Percentiles rank a stretch among this genome's conserved stretches.
Evolutionary conservation across 1,140 invertebrate genomes (phyloP).

Genomic region (Eumaeus atala): DNA sequence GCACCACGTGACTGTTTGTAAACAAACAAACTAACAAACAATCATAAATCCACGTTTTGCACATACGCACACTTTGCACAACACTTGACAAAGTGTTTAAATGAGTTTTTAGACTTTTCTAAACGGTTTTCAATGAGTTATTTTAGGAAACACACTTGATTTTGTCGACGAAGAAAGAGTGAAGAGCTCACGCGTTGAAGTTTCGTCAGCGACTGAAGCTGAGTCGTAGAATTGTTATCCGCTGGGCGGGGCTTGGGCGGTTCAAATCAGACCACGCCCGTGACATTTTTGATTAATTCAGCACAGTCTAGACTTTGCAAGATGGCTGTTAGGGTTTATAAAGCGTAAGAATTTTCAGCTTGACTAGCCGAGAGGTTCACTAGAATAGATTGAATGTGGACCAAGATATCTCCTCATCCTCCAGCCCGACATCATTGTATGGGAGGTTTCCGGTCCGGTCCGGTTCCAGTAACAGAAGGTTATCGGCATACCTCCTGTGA

Average conservation of each 20-base stretch:
- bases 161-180: background rate
- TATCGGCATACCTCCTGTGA: too few relatives aligned
- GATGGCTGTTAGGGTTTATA: constrained; percentile 21
- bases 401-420: too few relatives aligned
- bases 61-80: background rate
- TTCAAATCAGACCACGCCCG: constrained; percentile 23
- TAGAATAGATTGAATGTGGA: too few relatives aligned
- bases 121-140: background rate
- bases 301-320: constrained; percentile 37
- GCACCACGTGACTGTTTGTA: constrained; percentile 35
- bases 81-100: too few relatives aligned
- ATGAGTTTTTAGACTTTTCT: background rate
- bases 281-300: constrained; percentile 4
- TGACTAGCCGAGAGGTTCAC: background rate
- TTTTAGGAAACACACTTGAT: background rate
- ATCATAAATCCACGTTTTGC: background rate
- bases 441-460: too few relatives aligned
- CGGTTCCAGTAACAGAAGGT: too few relatives aligned
- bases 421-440: too few relatives aligned
- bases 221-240: constrained; percentile 14
- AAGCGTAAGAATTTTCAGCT: background rate
- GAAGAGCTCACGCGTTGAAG: constrained; percentile 12
- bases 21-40: constrained; percentile 36
- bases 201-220: constrained; percentile 2
- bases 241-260: constrained; percentile 24